These are phyloP conservation scores for Arge pagana DNA, from an alignment of 2,888 invertebrate species.

Conservation along the genomic window DNA sequence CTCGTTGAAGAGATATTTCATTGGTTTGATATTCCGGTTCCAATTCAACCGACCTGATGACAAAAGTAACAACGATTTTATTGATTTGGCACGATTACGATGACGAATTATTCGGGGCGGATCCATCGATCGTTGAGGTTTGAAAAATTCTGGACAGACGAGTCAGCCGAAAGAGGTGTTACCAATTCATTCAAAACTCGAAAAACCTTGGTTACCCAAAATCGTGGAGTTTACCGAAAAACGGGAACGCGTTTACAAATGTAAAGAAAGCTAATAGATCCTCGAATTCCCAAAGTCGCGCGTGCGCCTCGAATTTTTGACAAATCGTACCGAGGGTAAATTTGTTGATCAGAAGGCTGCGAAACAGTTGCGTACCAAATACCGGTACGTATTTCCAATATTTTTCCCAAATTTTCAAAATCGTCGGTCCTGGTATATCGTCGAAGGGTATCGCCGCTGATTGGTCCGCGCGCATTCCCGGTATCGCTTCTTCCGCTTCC, in stretches of 20 bases:
- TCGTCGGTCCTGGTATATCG: conserved; percentile 68
- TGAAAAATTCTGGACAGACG: not conserved
- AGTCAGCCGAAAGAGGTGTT: not conserved
- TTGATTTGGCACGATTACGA: not conserved
- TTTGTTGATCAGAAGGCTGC: conserved; percentile 52
- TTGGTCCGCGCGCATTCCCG: conserved; percentile 5
- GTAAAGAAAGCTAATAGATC: conserved; percentile 5
- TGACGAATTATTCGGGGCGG: too few species aligned
- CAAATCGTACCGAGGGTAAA: conserved; percentile 50
- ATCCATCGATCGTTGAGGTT: not conserved
- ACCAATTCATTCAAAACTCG: conserved; percentile 23
- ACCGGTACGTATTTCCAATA: conserved; percentile 67
- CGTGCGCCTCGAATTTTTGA: conserved; percentile 31
- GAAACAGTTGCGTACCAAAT: conserved; percentile 64
- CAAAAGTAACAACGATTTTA: not conserved
- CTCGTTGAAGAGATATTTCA: conserved; percentile 59
- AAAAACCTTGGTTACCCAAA: too few species aligned
- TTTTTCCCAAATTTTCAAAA: conserved; percentile 64
- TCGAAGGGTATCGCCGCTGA: conserved; percentile 60
- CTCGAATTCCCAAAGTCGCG: conserved; percentile 25
- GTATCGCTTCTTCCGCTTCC: not conserved
- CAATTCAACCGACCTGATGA: conserved; percentile 55
- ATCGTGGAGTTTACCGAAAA: too few species aligned
- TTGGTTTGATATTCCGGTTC: conserved; percentile 57
- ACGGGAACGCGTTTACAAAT: too few species aligned